phyloP scores from a whole-genome alignment of 2,113 vertebrate species.

The Micromys minutus region DNA sequence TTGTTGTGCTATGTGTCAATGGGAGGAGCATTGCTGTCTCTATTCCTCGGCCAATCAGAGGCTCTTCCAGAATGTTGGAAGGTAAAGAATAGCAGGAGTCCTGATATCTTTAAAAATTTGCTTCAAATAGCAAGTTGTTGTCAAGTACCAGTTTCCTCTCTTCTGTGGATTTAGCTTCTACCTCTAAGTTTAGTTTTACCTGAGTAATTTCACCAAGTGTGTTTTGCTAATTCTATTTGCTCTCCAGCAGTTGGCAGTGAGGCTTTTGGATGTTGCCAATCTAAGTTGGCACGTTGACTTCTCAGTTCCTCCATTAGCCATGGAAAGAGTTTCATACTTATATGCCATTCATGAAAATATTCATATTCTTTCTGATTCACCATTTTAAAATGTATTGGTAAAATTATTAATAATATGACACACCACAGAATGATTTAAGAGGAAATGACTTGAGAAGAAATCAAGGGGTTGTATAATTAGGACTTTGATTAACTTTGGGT shows the following conservation, averaged over 20 bases:
- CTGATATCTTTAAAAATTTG: neutral
- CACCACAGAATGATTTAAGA: neutral
- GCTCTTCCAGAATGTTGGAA: neutral
- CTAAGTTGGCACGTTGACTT: neutral
- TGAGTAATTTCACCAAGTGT: neutral
- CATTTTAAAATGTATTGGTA: neutral
- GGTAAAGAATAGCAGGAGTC: neutral
- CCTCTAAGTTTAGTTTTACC: neutral
- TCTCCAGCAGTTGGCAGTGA: neutral
- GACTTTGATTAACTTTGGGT: constrained; percentile 13
- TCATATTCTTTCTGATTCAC: neutral
- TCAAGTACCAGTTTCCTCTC: neutral
- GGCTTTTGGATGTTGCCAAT: neutral
- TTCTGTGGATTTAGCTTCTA: neutral
- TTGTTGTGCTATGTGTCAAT: neutral
- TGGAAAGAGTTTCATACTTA: neutral
- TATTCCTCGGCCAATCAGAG: neutral
- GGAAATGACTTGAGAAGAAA: constrained; percentile 46
- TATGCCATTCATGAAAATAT: constrained; percentile 6
- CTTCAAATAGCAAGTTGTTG: neutral
- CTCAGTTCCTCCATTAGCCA: neutral
- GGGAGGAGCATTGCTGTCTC: neutral
- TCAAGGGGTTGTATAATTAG: constrained; percentile 9
- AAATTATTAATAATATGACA: neutral
- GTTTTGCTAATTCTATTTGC: neutral